Percentiles rank a stretch among this genome's conserved stretches.
phyloP scores from a whole-genome alignment of 2,888 invertebrate species.

The Petrolisthes cinctipes region DNA sequence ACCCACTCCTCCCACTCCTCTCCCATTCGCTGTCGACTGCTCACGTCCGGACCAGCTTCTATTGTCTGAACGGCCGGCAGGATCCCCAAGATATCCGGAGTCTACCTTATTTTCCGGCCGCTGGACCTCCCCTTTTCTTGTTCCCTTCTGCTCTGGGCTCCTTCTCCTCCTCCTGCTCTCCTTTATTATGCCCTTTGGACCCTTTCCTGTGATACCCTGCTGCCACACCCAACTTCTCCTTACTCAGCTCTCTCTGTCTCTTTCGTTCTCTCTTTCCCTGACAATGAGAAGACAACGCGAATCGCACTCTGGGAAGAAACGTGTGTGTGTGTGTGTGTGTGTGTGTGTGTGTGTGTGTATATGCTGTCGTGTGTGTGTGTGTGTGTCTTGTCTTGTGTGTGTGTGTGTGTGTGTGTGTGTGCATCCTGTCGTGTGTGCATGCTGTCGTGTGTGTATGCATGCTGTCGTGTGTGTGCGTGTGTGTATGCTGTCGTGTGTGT shows the following conservation, averaged over 20 bases:
- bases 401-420: too few relatives aligned
- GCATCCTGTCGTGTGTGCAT: too few relatives aligned
- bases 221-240: not conserved
- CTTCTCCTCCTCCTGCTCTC: not conserved
- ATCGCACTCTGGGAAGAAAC: too few relatives aligned
- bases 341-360: too few relatives aligned
- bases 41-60: constrained; percentile 6
- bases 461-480: too few relatives aligned
- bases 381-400: too few relatives aligned
- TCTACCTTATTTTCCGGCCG: constrained; percentile 26
- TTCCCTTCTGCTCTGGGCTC: not conserved
- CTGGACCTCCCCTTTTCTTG: constrained; percentile 16
- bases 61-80: constrained; percentile 8
- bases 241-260: not conserved
- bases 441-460: not conserved
- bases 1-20: not conserved
- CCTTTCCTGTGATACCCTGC: not conserved
- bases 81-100: constrained; percentile 14
- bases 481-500: too few relatives aligned
- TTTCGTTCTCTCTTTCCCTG: not conserved
- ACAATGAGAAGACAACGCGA: not conserved
- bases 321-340: too few relatives aligned
- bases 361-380: too few relatives aligned
- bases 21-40: not conserved
- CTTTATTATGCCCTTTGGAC: not conserved